Evolutionary conservation across 1,140 invertebrate genomes (phyloP).

Genomic region (Popillia japonica): DNA sequence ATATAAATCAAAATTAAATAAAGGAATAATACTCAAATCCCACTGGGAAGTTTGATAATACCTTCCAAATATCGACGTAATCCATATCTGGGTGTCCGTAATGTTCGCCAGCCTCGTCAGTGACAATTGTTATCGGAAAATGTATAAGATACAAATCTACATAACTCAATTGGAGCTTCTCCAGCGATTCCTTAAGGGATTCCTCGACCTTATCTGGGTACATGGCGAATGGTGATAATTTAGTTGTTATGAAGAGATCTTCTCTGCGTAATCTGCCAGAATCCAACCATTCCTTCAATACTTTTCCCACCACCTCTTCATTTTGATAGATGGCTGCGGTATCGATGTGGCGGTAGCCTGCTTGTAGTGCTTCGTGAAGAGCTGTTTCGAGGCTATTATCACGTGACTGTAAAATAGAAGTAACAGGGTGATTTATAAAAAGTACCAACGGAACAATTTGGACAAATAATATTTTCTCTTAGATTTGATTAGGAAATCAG

Average conservation of each 20-base stretch:
- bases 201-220: conserved; percentile 60
- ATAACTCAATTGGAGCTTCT: conserved; percentile 65
- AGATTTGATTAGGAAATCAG: too few relatives aligned
- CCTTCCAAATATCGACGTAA: conserved; percentile 20
- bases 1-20: not conserved
- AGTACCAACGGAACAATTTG: too few relatives aligned
- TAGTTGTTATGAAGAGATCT: conserved; percentile 86
- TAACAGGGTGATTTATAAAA: too few relatives aligned
- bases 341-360: conserved; percentile 77
- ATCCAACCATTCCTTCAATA: conserved; percentile 76
- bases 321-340: conserved; percentile 79
- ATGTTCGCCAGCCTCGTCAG: not conserved
- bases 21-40: not conserved
- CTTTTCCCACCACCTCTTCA: conserved; percentile 78
- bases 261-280: conserved; percentile 71
- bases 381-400: conserved; percentile 72
- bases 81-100: not conserved
- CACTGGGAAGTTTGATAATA: too few relatives aligned
- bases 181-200: conserved; percentile 46
- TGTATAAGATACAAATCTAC: too few relatives aligned
- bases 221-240: conserved; percentile 66
- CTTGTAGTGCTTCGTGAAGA: conserved; percentile 69
- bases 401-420: too few relatives aligned
- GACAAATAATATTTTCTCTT: too few relatives aligned
- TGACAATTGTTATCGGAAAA: conserved; percentile 62